phyloP scores from a whole-genome alignment of 2,113 vertebrate genomes.

The Dendrocopos noguchii region DNA sequence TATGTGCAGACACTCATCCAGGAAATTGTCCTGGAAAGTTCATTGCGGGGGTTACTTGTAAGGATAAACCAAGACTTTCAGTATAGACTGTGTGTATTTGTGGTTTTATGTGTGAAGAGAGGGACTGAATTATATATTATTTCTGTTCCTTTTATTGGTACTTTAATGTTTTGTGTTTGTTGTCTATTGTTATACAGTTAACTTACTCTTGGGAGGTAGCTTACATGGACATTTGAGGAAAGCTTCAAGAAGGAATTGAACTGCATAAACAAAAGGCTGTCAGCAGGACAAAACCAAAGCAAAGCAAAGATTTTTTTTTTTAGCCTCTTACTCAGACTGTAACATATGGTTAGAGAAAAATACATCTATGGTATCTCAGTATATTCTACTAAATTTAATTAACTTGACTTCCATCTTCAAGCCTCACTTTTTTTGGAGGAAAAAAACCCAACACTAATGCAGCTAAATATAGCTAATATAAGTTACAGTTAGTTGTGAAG shows the following conservation, averaged over 20 bases:
- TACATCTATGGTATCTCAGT: not conserved
- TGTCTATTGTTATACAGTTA: not conserved
- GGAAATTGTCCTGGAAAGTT: not conserved
- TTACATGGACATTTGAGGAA: not conserved
- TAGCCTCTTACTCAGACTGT: not conserved
- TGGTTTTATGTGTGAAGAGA: not conserved
- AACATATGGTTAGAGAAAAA: not conserved
- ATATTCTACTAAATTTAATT: not conserved
- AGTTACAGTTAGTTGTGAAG: not conserved
- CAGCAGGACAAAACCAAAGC: not conserved
- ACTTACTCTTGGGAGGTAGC: not conserved
- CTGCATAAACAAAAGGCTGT: not conserved
- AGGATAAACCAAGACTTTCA: not conserved
- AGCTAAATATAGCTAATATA: not conserved
- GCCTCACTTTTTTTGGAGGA: not conserved
- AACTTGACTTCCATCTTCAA: not conserved
- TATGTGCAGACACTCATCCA: not conserved
- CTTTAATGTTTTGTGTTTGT: not conserved
- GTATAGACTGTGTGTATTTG: not conserved
- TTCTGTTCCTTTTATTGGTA: not conserved
- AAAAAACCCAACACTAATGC: not conserved
- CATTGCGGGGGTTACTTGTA: not conserved
- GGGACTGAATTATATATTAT: not conserved
- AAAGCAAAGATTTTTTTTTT: not conserved
- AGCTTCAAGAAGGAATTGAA: not conserved